Percentiles rank a stretch among this genome's conserved stretches.
Evolutionary conservation across 2,888 invertebrate species (phyloP).

Genomic region (Hololepta plana): DNA sequence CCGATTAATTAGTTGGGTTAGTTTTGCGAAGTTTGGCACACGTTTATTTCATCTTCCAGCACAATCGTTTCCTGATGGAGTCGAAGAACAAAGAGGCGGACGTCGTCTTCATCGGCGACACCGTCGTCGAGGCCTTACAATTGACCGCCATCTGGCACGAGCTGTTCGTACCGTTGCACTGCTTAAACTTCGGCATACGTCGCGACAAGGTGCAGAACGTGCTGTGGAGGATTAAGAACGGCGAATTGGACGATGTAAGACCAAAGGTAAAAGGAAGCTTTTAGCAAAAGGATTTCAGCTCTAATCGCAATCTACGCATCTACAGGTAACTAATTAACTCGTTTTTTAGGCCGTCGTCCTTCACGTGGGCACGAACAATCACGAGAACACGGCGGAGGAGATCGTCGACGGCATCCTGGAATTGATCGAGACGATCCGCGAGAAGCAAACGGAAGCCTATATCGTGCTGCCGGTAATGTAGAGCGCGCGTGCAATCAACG

Average conservation of each 20-base stretch:
- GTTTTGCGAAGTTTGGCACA: constrained; percentile 11
- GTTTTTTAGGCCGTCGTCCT: constrained; percentile 59
- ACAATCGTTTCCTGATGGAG: constrained; percentile 68
- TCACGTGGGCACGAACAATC: constrained; percentile 79
- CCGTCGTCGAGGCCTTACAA: constrained; percentile 63
- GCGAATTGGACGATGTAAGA: constrained; percentile 73
- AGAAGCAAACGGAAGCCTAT: constrained; percentile 62
- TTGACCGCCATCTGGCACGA: constrained; percentile 79
- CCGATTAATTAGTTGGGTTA: neutral
- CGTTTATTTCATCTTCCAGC: constrained; percentile 35
- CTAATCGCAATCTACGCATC: neutral
- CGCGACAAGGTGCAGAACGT: constrained; percentile 79
- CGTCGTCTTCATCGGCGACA: constrained; percentile 82
- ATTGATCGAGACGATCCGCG: constrained; percentile 54
- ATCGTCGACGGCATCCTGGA: constrained; percentile 64
- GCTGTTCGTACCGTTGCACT: constrained; percentile 80
- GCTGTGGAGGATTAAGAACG: constrained; percentile 77
- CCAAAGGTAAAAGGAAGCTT: constrained; percentile 47
- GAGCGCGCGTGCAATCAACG: neutral
- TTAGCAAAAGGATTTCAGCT: constrained; percentile 4
- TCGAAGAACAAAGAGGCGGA: constrained; percentile 83
- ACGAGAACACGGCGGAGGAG: constrained; percentile 60
- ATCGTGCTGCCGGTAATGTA: constrained; percentile 68
- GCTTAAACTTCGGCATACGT: constrained; percentile 80
- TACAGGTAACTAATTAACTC: neutral